Base-by-base conservation (phyloP, 2,888 invertebrate species). In the Drepanosiphum platanoidis region DNA sequence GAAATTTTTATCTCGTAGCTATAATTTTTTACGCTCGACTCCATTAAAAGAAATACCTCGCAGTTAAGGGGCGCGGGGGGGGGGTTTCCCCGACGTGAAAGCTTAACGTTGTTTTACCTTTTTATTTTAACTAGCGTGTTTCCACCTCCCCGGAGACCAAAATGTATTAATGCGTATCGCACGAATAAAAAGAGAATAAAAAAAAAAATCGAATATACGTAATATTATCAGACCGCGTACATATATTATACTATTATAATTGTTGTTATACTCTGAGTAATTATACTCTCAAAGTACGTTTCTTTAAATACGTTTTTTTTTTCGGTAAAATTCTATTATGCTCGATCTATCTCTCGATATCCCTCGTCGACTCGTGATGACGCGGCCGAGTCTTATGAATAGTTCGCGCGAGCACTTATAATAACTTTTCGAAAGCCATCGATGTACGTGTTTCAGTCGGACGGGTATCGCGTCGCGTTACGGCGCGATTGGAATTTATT, bases 351-450 rank as follows among this genome's bases (percentile, higher is more conserved):
- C 30, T 42, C 15, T n/a, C 46, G 42, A 66, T 79, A 46, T 7
- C 66, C 78, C 15, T 13, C 9, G 42, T 66, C 42, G 22, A 78
- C 39, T 39, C 39, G 64, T 64, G 42, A 39, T 30, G 18, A 7
- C 66, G n/a, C n/a, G n/a, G n/a, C n/a, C n/a, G 66, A 79, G 66
- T 79, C 66, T 66, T 79, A 79, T 32, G 78, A 79, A 79, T 79
- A 32, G 27, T 64, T 66, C n/a, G 30, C n/a, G n/a, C n/a, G n/a
- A n/a, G 66, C 32, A 79, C 78, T 66, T 79, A n/a, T n/a, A 15
- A 32, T 42, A 66, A 79, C 78, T 79, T 78, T 77, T 39, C 77
- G 5, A 77, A 77, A 36, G 58, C 34, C 34, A 34, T 36, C 15
- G 58, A 36, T 61, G 36, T 30, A 36, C 18, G 9, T 7, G 42